Percentiles rank a stretch among this genome's conserved stretches.
phyloP scores from a whole-genome alignment of 2,888 invertebrate species.

The Melanotus villosus region DNA sequence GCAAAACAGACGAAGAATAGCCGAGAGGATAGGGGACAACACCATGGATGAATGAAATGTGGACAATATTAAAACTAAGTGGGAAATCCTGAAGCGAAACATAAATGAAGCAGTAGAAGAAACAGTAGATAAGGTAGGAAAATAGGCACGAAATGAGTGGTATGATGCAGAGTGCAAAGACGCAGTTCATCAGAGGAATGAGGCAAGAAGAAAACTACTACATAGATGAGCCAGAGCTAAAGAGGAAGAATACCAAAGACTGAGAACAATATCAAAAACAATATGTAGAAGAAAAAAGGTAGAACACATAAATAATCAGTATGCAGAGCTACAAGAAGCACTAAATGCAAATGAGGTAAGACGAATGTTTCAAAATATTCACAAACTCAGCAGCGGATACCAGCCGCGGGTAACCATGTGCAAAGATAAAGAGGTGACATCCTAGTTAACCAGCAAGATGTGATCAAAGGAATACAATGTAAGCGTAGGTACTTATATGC shows the following conservation, averaged over 20 bases:
- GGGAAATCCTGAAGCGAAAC: not conserved
- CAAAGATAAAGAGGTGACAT: no score
- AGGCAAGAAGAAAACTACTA: not conserved
- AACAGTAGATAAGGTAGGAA: not conserved
- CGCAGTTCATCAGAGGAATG: not conserved
- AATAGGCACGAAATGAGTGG: not conserved
- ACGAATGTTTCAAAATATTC: not conserved
- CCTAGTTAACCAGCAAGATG: no score
- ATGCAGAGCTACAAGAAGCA: not conserved
- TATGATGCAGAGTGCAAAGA: not conserved
- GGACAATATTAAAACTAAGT: not conserved
- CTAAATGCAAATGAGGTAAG: not conserved
- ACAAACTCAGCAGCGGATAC: not conserved
- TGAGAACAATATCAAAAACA: not conserved
- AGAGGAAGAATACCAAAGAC: not conserved
- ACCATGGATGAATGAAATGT: not conserved
- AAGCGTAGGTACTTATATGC: no score
- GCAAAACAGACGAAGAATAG: no score
- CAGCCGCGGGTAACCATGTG: no score
- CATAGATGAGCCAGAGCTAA: not conserved
- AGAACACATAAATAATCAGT: not conserved
- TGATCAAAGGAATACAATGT: no score
- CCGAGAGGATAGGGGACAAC: no score
- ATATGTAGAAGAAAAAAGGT: not conserved
- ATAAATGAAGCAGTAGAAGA: conserved; percentile 1